A percentile compares a stretch with the other conserved stretches of the same genome.
Conservation (phyloP, 2,888 invertebrate genomes). For the Lasioglossum figueresi region DNA sequence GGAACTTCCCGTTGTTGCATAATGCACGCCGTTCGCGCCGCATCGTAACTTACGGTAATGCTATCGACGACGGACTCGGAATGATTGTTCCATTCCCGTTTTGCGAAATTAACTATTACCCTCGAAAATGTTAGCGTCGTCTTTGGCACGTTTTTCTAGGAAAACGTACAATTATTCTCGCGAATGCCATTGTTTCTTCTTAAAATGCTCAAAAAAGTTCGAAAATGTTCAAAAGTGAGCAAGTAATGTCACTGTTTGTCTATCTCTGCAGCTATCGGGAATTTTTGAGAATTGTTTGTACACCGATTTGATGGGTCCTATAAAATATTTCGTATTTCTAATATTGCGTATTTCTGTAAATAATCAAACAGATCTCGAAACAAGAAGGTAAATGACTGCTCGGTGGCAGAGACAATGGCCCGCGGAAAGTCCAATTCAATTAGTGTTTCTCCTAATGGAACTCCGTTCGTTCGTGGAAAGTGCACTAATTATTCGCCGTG, state of each 20-base stretch:
- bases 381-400: conserved; percentile 25
- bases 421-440: conserved; percentile 28
- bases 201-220: too few relatives aligned
- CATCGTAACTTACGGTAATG: conserved; percentile 4
- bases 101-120: background rate
- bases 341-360: background rate
- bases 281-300: too few relatives aligned
- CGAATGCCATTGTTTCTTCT: too few relatives aligned
- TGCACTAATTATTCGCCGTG: conserved; percentile 30
- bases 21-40: background rate
- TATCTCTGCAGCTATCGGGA: too few relatives aligned
- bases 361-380: background rate
- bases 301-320: background rate
- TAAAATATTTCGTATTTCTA: too few relatives aligned
- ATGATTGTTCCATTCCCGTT: background rate
- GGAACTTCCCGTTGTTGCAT: conserved; percentile 21
- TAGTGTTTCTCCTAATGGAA: conserved; percentile 45
- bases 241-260: too few relatives aligned
- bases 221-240: too few relatives aligned
- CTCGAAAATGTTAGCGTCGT: background rate
- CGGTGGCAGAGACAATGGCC: conserved; percentile 9
- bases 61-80: background rate
- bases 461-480: conserved; percentile 24
- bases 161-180: too few relatives aligned
- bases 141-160: too few relatives aligned